phyloP scores from a whole-genome alignment of 2,888 invertebrate species.

The Leucophora obtusa region DNA sequence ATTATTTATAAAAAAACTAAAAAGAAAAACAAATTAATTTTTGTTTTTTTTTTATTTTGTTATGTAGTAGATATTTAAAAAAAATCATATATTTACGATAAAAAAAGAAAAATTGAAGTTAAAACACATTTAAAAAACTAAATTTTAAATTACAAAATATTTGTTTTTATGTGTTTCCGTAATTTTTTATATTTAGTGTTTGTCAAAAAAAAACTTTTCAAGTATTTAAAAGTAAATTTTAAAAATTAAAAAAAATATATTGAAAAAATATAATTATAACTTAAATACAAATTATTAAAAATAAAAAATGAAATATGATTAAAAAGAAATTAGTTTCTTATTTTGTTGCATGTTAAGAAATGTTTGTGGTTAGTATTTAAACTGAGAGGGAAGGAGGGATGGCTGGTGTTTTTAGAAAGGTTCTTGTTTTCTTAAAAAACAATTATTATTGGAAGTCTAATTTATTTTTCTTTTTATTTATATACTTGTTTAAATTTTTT shows the following conservation, averaged over 20 bases:
- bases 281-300: constrained; percentile 32
- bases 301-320: constrained; percentile 3
- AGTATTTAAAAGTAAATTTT: constrained; percentile 22
- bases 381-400: neutral
- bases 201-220: constrained; percentile 17
- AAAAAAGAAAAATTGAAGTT: constrained; percentile 2
- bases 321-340: constrained; percentile 25
- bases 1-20: constrained; percentile 6
- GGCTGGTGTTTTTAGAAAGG: neutral
- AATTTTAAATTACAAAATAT: constrained; percentile 28
- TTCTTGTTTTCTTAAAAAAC: constrained; percentile 19
- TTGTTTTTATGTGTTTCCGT: neutral
- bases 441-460: neutral
- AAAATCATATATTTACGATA: constrained; percentile 21
- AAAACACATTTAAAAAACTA: constrained; percentile 24
- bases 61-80: constrained; percentile 1
- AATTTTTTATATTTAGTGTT: constrained; percentile 2
- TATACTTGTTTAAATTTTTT: constrained; percentile 20
- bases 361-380: neutral
- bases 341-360: constrained; percentile 45
- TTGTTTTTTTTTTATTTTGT: neutral
- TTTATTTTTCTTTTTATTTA: neutral
- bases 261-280: constrained; percentile 11
- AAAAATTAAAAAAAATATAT: constrained; percentile 18
- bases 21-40: constrained; percentile 27